Conservation (phyloP, 1,140 invertebrate genomes). For the Aplysia californica region DNA sequence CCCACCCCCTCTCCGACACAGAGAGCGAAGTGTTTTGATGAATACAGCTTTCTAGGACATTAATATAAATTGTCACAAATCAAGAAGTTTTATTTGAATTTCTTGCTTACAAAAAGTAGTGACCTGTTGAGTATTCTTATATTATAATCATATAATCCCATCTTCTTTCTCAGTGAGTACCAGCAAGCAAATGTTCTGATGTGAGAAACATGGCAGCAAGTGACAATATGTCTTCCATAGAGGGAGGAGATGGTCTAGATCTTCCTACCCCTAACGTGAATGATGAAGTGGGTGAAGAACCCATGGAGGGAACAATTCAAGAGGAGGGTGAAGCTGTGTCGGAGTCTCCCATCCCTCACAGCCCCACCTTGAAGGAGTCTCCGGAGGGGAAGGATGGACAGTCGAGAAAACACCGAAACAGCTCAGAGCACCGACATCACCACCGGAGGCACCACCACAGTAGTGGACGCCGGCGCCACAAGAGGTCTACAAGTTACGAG, state of each 20-base stretch:
- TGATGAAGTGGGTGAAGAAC: neutral
- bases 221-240: neutral
- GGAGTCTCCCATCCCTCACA: neutral
- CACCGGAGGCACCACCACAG: constrained; percentile 14
- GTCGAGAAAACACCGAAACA: constrained; percentile 9
- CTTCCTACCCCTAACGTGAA: neutral
- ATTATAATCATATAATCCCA: too few relatives aligned
- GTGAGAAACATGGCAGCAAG: neutral
- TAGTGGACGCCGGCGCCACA: neutral
- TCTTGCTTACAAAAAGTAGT: too few relatives aligned
- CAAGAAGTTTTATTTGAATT: too few relatives aligned
- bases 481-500: neutral
- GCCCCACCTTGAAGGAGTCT: neutral
- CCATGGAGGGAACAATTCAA: neutral
- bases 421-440: constrained; percentile 1
- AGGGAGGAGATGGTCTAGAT: constrained; percentile 15
- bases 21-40: too few relatives aligned
- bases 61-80: too few relatives aligned
- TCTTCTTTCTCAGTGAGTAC: too few relatives aligned
- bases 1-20: too few relatives aligned
- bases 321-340: neutral
- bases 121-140: too few relatives aligned
- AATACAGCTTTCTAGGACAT: too few relatives aligned
- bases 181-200: constrained; percentile 13
- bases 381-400: neutral